A percentile compares a stretch with the other conserved stretches of the same genome.
Conservation (phyloP, 2,888 invertebrate species). For the Halictus ligatus region DNA sequence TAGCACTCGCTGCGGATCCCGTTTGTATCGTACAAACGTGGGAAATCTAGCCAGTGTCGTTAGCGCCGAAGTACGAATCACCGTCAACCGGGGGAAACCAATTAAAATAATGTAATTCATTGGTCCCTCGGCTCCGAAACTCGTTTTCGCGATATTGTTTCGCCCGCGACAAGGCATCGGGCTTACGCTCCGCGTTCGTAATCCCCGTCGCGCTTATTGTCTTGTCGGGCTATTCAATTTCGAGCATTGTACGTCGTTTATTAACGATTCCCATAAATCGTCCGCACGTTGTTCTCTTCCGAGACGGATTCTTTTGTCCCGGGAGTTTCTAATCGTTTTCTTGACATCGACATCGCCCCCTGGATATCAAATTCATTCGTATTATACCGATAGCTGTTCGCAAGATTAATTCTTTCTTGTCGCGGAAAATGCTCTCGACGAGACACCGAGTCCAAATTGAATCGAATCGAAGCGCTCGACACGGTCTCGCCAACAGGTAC, state of each 20-base stretch:
- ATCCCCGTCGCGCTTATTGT: slow-evolving; percentile 36
- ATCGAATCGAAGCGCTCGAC: background rate
- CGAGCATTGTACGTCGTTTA: background rate
- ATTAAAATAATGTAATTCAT: slow-evolving; percentile 69
- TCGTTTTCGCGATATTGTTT: slow-evolving; percentile 23
- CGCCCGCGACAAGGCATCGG: background rate
- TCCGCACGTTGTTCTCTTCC: background rate
- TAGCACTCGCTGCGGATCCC: background rate
- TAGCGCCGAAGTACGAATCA: slow-evolving; percentile 43
- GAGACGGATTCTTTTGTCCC: slow-evolving; percentile 13
- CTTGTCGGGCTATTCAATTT: slow-evolving; percentile 26
- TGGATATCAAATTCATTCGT: background rate
- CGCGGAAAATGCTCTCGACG: background rate
- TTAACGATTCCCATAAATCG: slow-evolving; percentile 20
- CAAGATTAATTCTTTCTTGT: background rate
- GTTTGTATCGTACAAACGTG: slow-evolving; percentile 53
- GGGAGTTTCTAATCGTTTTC: background rate
- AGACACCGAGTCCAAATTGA: too few relatives aligned
- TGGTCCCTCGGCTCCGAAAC: slow-evolving; percentile 40
- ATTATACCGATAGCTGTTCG: background rate
- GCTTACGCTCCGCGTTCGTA: slow-evolving; percentile 1
- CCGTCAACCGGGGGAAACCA: slow-evolving; percentile 46
- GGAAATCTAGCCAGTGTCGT: slow-evolving; percentile 43
- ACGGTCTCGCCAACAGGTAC: background rate
- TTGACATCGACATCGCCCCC: background rate